These are phyloP conservation scores for Heliconius himera DNA, from an alignment of 1,140 invertebrate genomes.

Conservation along the genomic window DNA sequence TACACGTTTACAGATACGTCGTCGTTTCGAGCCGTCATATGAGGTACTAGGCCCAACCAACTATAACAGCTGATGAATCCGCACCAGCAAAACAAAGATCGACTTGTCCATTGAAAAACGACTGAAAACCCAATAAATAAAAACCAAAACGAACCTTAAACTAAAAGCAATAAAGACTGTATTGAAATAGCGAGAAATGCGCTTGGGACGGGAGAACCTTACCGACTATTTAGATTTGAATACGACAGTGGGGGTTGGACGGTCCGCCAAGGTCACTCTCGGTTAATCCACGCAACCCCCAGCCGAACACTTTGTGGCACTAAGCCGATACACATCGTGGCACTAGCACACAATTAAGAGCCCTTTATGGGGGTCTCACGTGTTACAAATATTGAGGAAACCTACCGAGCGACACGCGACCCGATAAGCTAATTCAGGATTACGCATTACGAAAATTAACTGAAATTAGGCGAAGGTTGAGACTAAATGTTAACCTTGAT, in stretches of 20 bases:
- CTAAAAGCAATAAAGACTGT: constrained; percentile 42
- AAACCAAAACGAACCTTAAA: constrained; percentile 47
- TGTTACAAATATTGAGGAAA: constrained; percentile 63
- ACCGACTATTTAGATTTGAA: constrained; percentile 73
- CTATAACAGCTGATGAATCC: constrained; percentile 75
- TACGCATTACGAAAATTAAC: constrained; percentile 61
- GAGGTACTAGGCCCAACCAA: constrained; percentile 60
- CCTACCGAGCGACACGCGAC: constrained; percentile 44
- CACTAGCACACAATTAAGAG: constrained; percentile 57
- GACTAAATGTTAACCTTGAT: constrained; percentile 55
- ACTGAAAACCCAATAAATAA: constrained; percentile 37
- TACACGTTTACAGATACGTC: constrained; percentile 53
- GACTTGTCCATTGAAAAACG: constrained; percentile 40
- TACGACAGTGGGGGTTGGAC: constrained; percentile 54
- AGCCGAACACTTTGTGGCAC: constrained; percentile 49
- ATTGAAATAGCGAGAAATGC: constrained; percentile 50
- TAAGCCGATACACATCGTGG: constrained; percentile 62
- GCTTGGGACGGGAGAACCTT: constrained; percentile 58
- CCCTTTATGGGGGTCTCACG: constrained; percentile 59
- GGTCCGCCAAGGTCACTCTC: constrained; percentile 69
- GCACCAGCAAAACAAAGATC: constrained; percentile 69
- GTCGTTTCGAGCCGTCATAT: constrained; percentile 52
- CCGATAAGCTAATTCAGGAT: constrained; percentile 63
- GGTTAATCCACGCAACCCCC: constrained; percentile 70
- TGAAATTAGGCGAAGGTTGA: constrained; percentile 59